A percentile compares a stretch with the other conserved stretches of the same genome.
These are phyloP conservation scores for Fragum whitleyi DNA, from an alignment of 2,888 invertebrate genomes.

Conservation along the genomic window DNA sequence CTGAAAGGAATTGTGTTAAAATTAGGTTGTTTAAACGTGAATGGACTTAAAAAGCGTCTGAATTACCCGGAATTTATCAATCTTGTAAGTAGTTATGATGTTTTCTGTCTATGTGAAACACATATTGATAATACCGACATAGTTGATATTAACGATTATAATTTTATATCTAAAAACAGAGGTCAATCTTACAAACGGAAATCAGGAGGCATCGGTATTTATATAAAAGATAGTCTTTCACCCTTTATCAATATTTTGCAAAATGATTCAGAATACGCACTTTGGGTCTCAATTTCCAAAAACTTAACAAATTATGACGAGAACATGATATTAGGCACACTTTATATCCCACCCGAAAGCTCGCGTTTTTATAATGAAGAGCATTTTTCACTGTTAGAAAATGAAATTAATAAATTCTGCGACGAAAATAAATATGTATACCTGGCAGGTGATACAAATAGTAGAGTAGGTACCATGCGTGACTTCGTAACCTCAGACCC, in stretches of 20 bases:
- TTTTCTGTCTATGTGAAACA: conserved; percentile 30
- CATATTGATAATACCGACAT: conserved; percentile 25
- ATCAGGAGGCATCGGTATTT: conserved; percentile 12
- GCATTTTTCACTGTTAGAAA: conserved; percentile 17
- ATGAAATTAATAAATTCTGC: conserved; percentile 12
- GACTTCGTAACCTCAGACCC: conserved; percentile 24
- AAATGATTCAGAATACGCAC: conserved; percentile 24
- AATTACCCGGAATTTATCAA: conserved; percentile 24
- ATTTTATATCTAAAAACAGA: conserved; percentile 24
- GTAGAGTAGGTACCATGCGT: background rate
- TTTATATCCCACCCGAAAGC: conserved; percentile 30
- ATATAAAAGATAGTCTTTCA: background rate
- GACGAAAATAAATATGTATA: conserved; percentile 2
- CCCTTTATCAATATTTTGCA: background rate
- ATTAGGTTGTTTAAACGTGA: conserved; percentile 24
- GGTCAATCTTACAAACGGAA: conserved; percentile 12
- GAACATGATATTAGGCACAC: conserved; percentile 16
- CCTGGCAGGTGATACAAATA: conserved; percentile 21
- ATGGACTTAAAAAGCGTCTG: conserved; percentile 2
- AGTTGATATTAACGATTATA: conserved; percentile 6
- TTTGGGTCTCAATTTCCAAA: conserved; percentile 27
- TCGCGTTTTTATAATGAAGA: conserved; percentile 23
- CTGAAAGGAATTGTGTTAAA: background rate
- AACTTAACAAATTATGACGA: background rate
- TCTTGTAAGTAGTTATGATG: conserved; percentile 15